Percentiles rank a stretch among this genome's conserved stretches.
Conservation (phyloP, 2,797 vertebrate genomes). For the Melanotaenia maccullochi region DNA sequence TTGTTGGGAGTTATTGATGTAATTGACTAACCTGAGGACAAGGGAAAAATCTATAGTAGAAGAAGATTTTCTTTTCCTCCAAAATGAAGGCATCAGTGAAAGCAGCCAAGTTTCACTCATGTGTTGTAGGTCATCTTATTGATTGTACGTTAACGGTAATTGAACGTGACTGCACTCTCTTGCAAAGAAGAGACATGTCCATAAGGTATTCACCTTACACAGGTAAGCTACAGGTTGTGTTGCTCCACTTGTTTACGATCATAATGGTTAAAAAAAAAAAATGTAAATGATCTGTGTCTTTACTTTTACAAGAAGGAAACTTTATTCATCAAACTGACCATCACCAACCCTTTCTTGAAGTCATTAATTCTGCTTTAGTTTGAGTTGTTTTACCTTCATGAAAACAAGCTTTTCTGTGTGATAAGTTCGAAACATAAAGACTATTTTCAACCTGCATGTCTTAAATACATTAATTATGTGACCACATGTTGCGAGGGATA, state of each 20-base stretch:
- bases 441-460: constrained; percentile 41
- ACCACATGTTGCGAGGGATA: constrained; percentile 41
- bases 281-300: constrained; percentile 12
- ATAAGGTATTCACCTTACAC: constrained; percentile 32
- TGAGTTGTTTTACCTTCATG: constrained; percentile 27
- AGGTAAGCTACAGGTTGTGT: constrained; percentile 20
- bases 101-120: constrained; percentile 74
- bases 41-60: constrained; percentile 64
- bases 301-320: constrained; percentile 31
- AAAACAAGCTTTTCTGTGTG: constrained; percentile 48
- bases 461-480: constrained; percentile 55
- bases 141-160: constrained; percentile 80
- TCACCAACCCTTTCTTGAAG: constrained; percentile 45
- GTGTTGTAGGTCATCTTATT: constrained; percentile 78
- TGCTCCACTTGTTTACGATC: constrained; percentile 47
- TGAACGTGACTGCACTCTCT: constrained; percentile 66
- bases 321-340: constrained; percentile 45
- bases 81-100: constrained; percentile 73
- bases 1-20: constrained; percentile 78
- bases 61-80: constrained; percentile 67
- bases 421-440: constrained; percentile 55
- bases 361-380: constrained; percentile 56
- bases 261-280: constrained; percentile 11
- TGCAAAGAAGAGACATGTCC: constrained; percentile 72
- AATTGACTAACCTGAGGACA: constrained; percentile 70